Evolutionary conservation across 2,888 invertebrate species (phyloP).

Genomic region (Sisyra terminalis): DNA sequence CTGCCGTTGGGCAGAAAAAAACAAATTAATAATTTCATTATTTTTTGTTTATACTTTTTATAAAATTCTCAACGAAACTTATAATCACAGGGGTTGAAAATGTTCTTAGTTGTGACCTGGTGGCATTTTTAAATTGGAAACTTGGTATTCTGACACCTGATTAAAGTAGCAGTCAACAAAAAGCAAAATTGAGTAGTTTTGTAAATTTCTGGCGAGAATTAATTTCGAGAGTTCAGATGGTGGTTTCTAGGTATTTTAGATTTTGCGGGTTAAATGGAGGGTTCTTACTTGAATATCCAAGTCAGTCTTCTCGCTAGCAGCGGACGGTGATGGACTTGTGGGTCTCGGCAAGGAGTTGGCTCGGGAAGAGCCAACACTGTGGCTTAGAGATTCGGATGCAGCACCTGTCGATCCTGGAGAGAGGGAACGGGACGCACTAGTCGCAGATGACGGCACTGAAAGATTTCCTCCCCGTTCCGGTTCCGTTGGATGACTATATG

Average conservation of each 20-base stretch:
- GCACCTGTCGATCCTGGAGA: conserved; percentile 38
- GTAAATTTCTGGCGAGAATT: too few species aligned
- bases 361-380: conserved; percentile 39
- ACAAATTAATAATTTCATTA: too few species aligned
- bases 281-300: conserved; percentile 52
- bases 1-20: too few species aligned
- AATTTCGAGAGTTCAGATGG: too few species aligned
- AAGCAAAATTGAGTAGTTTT: too few species aligned
- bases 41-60: too few species aligned
- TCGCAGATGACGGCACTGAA: conserved; percentile 27
- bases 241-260: background rate
- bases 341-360: conserved; percentile 58
- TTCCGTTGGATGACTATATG: conserved; percentile 22
- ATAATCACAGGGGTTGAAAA: too few species aligned
- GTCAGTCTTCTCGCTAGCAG: conserved; percentile 79
- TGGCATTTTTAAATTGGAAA: too few species aligned
- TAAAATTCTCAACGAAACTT: too few species aligned
- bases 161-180: too few species aligned
- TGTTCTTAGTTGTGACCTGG: too few species aligned
- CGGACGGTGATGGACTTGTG: conserved; percentile 81
- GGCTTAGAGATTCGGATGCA: conserved; percentile 40
- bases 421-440: conserved; percentile 27
- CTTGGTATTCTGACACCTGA: too few species aligned
- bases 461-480: conserved; percentile 22
- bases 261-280: background rate